Conservation (phyloP, 2,888 invertebrate species). For the Gisinianus flammeolus region DNA sequence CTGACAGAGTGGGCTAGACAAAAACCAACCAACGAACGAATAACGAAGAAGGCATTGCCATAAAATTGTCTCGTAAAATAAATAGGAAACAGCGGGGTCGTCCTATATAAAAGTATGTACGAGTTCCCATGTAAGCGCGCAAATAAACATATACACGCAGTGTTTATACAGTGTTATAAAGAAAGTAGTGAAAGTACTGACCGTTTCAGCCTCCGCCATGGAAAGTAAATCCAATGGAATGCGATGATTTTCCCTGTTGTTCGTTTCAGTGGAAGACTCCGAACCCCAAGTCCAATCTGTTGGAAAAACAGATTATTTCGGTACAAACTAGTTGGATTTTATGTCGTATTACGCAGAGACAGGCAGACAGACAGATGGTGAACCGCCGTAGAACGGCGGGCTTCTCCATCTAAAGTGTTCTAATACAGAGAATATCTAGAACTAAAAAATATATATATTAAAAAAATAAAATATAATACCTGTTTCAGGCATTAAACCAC, state of each 20-base stretch:
- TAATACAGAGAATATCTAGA: no score
- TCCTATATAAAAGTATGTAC: not conserved
- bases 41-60: not conserved
- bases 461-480: no score
- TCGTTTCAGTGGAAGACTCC: constrained; percentile 68
- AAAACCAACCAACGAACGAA: not conserved
- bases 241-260: constrained; percentile 75
- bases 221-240: constrained; percentile 93
- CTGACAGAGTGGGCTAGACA: not conserved
- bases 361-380: no score
- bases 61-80: constrained; percentile 38
- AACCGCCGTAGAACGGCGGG: no score
- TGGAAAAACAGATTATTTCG: no score
- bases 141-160: not conserved
- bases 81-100: constrained; percentile 22
- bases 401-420: no score
- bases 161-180: not conserved
- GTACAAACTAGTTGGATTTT: no score
- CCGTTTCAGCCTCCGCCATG: constrained; percentile 87
- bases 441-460: no score
- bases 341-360: no score
- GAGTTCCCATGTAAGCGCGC: not conserved
- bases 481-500: constrained; percentile 62
- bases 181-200: constrained; percentile 27
- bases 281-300: constrained; percentile 72